Evolutionary conservation across 2,888 invertebrate genomes (phyloP).

Genomic region (Corythucha ciliata): DNA sequence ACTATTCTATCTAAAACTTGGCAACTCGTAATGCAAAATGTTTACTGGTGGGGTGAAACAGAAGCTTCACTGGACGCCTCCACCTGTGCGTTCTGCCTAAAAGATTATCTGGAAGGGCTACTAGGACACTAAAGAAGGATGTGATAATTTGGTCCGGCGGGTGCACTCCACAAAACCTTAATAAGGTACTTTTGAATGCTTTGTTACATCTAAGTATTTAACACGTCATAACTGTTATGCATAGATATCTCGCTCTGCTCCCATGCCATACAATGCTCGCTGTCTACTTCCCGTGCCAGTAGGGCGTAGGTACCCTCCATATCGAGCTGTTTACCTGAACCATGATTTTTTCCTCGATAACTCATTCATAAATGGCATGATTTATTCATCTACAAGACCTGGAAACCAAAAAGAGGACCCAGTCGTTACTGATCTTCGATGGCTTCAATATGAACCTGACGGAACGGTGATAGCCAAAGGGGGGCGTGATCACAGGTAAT

Average conservation of each 20-base stretch:
- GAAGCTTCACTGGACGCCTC: too few relatives aligned
- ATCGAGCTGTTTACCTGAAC: constrained; percentile 8
- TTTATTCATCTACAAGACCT: constrained; percentile 8
- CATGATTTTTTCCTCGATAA: constrained; percentile 8
- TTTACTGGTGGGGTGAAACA: too few relatives aligned
- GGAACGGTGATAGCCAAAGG: not conserved
- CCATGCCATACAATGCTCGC: not conserved
- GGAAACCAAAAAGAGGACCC: constrained; percentile 2
- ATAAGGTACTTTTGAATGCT: constrained; percentile 5
- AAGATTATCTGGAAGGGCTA: not conserved
- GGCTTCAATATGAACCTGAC: constrained; percentile 4
- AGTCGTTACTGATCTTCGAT: constrained; percentile 1
- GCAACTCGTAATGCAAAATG: too few relatives aligned
- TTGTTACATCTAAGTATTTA: constrained; percentile 4
- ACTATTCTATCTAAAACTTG: too few relatives aligned
- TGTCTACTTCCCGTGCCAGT: constrained; percentile 5
- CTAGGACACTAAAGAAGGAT: constrained; percentile 2
- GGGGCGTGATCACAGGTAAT: too few relatives aligned
- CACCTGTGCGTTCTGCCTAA: not conserved
- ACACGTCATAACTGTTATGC: not conserved
- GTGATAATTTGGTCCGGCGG: constrained; percentile 12
- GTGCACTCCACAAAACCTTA: not conserved
- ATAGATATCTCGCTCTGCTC: constrained; percentile 11
- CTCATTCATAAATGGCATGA: not conserved
- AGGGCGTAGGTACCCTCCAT: not conserved